Percentiles rank a stretch among this genome's conserved stretches.
Conservation (phyloP, 2,797 vertebrate species). For the Trematomus bernacchii region DNA sequence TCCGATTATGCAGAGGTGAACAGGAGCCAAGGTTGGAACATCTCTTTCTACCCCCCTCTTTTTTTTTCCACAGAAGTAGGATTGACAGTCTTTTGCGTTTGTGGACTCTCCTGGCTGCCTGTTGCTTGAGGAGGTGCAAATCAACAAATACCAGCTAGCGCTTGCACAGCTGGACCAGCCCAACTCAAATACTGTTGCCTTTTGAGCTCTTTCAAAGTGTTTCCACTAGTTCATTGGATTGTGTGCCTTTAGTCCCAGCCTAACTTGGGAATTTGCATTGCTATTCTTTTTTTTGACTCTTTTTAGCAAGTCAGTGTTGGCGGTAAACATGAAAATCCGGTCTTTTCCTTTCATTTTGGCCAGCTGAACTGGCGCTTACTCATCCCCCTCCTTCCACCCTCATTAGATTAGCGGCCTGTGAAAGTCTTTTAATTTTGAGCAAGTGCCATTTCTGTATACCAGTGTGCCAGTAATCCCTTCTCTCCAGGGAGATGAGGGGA, state of each 20-base stretch:
- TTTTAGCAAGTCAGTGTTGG: constrained; percentile 66
- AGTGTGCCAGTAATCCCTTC: constrained; percentile 81
- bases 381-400: constrained; percentile 55
- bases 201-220: constrained; percentile 34
- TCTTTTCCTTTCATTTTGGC: constrained; percentile 69
- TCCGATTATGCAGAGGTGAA: background rate
- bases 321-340: constrained; percentile 71
- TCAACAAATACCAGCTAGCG: constrained; percentile 45
- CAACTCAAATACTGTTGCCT: constrained; percentile 39
- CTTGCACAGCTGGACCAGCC: constrained; percentile 27
- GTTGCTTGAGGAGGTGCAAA: constrained; percentile 49
- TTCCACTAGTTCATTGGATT: constrained; percentile 22
- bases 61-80: background rate
- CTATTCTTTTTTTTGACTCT: constrained; percentile 44
- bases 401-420: constrained; percentile 84
- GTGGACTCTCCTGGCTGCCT: constrained; percentile 40
- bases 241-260: constrained; percentile 38
- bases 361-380: constrained; percentile 60
- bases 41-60: background rate
- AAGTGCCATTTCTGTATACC: constrained; percentile 83
- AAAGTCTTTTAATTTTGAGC: constrained; percentile 86
- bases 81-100: constrained; percentile 50
- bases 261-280: constrained; percentile 42
- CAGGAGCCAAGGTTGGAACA: background rate
- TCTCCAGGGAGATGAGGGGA: constrained; percentile 71